Percentiles rank a stretch among this genome's conserved stretches.
Conservation (phyloP, 2,113 vertebrate genomes). For the Catharus minimus region DNA sequence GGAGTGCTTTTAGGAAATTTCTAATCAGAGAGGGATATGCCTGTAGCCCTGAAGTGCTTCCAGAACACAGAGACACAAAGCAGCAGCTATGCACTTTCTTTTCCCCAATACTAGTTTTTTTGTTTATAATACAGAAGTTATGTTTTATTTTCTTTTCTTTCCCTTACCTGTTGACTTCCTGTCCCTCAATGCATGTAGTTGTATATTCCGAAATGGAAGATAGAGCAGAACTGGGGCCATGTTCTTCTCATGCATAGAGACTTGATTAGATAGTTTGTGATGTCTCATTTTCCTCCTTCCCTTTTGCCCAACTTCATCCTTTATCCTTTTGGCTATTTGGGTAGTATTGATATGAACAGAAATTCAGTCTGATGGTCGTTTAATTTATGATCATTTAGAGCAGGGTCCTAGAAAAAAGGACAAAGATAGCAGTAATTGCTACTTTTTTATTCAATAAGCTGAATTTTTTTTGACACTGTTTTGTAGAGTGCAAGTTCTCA, state of each 20-base stretch:
- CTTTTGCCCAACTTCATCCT: not conserved
- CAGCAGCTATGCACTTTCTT: not conserved
- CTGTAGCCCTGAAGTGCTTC: not conserved
- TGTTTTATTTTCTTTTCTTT: not conserved
- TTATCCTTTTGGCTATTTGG: not conserved
- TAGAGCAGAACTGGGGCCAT: not conserved
- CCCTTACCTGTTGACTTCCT: not conserved
- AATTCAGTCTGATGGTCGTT: too few relatives aligned
- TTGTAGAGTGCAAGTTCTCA: conserved; percentile 11
- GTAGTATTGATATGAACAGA: not conserved
- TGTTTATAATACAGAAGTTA: not conserved
- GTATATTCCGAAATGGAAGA: not conserved
- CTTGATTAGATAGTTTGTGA: not conserved
- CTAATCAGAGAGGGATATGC: not conserved
- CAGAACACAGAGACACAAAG: not conserved
- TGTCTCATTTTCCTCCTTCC: not conserved
- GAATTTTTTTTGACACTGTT: not conserved
- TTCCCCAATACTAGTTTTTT: not conserved
- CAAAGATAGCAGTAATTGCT: not conserved
- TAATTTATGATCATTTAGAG: not conserved
- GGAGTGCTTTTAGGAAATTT: not conserved
- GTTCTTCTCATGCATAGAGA: not conserved
- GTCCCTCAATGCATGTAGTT: not conserved
- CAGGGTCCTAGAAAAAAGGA: not conserved
- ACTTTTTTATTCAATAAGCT: not conserved